phyloP scores from a whole-genome alignment of 2,113 vertebrate species.

The Bufo bufo region DNA sequence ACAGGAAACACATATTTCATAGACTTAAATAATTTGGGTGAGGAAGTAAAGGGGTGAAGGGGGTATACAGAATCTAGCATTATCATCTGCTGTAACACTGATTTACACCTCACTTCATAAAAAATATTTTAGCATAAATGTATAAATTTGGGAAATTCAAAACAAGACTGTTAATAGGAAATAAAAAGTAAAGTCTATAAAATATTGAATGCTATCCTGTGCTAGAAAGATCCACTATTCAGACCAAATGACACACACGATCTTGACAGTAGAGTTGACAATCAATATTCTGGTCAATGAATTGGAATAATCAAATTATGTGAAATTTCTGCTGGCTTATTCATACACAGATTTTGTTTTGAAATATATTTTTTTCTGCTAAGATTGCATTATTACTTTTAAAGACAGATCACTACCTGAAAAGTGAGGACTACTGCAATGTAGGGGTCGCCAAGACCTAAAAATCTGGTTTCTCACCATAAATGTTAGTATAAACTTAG shows the following conservation, averaged over 20 bases:
- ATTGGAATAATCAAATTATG: not conserved
- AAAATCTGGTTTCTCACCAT: not conserved
- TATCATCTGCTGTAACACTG: slow-evolving; percentile 1
- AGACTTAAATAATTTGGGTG: slow-evolving; percentile 14
- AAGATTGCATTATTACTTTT: not conserved
- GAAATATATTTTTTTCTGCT: not conserved
- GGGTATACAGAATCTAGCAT: not conserved
- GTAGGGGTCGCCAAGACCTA: not conserved
- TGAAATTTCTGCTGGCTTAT: not conserved
- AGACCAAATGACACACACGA: not conserved
- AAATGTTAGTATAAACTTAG: not conserved
- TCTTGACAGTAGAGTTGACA: not conserved
- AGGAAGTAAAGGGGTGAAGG: not conserved
- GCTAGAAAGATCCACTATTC: too few species aligned
- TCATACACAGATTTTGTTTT: not conserved
- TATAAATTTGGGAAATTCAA: not conserved
- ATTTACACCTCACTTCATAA: slow-evolving; percentile 24
- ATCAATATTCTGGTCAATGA: slow-evolving; percentile 11
- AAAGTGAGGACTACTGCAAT: not conserved
- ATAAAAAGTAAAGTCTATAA: not conserved
- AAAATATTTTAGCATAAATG: slow-evolving; percentile 16
- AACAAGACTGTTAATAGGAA: not conserved
- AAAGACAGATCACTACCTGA: not conserved
- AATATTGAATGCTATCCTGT: not conserved
- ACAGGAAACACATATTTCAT: not conserved